phyloP scores from a whole-genome alignment of 2,888 invertebrate genomes.

The Colletes collaris region DNA sequence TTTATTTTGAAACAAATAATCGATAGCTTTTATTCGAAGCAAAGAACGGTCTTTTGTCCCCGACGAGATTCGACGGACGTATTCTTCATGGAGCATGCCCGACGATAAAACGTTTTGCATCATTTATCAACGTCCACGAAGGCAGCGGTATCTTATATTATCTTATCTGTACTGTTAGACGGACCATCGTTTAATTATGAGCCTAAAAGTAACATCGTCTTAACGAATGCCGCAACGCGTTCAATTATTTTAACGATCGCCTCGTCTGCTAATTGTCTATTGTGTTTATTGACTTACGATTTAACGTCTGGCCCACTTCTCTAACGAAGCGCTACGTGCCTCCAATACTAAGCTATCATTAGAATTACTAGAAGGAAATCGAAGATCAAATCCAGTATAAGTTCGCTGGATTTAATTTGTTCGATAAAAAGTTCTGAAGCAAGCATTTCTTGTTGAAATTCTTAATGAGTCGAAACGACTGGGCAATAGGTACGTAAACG shows the following conservation, averaged over 20 bases:
- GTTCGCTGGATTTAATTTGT: no score
- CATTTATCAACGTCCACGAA: neutral
- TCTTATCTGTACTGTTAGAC: slow-evolving; percentile 17
- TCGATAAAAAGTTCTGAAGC: no score
- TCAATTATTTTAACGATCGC: slow-evolving; percentile 70
- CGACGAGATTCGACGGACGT: neutral
- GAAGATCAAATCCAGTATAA: slow-evolving; percentile 19
- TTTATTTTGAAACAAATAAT: neutral
- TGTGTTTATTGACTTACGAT: slow-evolving; percentile 69
- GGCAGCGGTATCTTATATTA: slow-evolving; percentile 27
- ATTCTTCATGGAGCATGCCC: neutral
- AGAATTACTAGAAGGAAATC: slow-evolving; percentile 30
- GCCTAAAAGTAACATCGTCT: slow-evolving; percentile 11
- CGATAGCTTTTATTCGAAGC: neutral
- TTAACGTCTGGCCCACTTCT: slow-evolving; percentile 34
- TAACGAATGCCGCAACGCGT: slow-evolving; percentile 43
- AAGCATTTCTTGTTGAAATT: no score
- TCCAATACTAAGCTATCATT: slow-evolving; percentile 2
- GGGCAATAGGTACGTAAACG: no score
- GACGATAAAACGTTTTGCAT: slow-evolving; percentile 16
- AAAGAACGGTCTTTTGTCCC: neutral
- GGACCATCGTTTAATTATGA: slow-evolving; percentile 20
- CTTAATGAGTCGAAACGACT: no score
- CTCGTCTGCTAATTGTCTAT: slow-evolving; percentile 65
- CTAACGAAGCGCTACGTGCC: slow-evolving; percentile 15